phyloP scores from a whole-genome alignment of 2,888 invertebrate species.

The Tetranychus piercei region DNA sequence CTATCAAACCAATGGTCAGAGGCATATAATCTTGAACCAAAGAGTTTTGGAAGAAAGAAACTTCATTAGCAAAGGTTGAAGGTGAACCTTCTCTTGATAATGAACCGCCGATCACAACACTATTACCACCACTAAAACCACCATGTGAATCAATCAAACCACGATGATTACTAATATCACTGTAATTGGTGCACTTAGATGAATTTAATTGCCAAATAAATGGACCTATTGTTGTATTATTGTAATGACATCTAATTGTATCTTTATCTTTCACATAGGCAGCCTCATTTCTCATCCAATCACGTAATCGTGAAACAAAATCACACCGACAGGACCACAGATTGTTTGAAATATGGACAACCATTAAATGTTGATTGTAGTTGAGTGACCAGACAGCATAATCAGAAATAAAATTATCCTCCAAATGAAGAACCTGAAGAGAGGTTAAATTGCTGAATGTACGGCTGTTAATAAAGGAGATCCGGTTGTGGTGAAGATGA shows the following conservation, averaged over 20 bases:
- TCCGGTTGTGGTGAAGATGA: slow-evolving; percentile 53
- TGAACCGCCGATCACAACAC: slow-evolving; percentile 5
- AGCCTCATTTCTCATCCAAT: slow-evolving; percentile 16
- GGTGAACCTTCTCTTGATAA: neutral
- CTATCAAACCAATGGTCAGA: slow-evolving; percentile 35
- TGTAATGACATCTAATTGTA: slow-evolving; percentile 24
- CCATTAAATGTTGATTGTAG: slow-evolving; percentile 41
- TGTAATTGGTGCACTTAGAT: slow-evolving; percentile 26
- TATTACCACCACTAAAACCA: neutral
- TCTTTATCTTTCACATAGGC: slow-evolving; percentile 21
- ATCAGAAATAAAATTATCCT: slow-evolving; percentile 50
- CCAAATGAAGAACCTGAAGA: slow-evolving; percentile 47
- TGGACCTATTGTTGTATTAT: slow-evolving; percentile 23
- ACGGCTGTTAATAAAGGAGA: slow-evolving; percentile 48
- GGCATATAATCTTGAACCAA: slow-evolving; percentile 13
- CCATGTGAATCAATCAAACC: neutral
- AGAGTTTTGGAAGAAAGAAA: neutral
- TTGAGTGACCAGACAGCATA: slow-evolving; percentile 30
- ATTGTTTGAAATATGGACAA: slow-evolving; percentile 49
- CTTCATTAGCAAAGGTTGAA: slow-evolving; percentile 37
- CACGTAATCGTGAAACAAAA: slow-evolving; percentile 52
- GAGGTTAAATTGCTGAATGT: slow-evolving; percentile 50
- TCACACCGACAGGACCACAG: slow-evolving; percentile 52
- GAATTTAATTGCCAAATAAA: slow-evolving; percentile 26
- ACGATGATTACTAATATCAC: slow-evolving; percentile 12